Conservation (phyloP, 2,888 invertebrate genomes). For the Molorchus minor region DNA sequence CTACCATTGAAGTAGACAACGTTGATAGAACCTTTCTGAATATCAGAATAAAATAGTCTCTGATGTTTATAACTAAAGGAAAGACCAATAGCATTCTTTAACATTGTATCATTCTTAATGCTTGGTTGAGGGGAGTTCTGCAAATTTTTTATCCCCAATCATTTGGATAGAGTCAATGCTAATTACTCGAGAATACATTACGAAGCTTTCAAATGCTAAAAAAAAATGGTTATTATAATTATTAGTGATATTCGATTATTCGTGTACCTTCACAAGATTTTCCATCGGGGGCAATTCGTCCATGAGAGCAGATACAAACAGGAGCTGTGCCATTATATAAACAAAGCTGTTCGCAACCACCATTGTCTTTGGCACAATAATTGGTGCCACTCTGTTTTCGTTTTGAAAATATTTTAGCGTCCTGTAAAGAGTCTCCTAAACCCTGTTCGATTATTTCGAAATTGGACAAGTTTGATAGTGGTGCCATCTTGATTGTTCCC, state of each 20-base stretch:
- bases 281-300: slow-evolving; percentile 73
- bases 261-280: slow-evolving; percentile 70
- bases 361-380: slow-evolving; percentile 72
- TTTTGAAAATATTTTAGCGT: slow-evolving; percentile 71
- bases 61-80: slow-evolving; percentile 78
- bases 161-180: slow-evolving; percentile 85
- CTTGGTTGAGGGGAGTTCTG: slow-evolving; percentile 81
- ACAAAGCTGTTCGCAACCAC: slow-evolving; percentile 83
- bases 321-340: slow-evolving; percentile 72
- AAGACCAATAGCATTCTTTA: slow-evolving; percentile 88
- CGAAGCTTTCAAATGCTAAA: slow-evolving; percentile 79
- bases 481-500: slow-evolving; percentile 74
- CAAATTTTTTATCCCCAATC: slow-evolving; percentile 74
- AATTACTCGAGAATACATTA: slow-evolving; percentile 84
- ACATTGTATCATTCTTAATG: slow-evolving; percentile 75
- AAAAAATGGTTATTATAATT: slow-evolving; percentile 8
- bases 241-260: not conserved
- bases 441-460: slow-evolving; percentile 66
- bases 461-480: slow-evolving; percentile 68
- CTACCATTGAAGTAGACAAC: slow-evolving; percentile 83
- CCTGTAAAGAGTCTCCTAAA: slow-evolving; percentile 74
- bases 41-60: slow-evolving; percentile 87
- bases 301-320: slow-evolving; percentile 86
- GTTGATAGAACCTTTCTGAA: slow-evolving; percentile 85
- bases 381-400: slow-evolving; percentile 69